Evolutionary conservation across 2,797 vertebrate genomes (phyloP).

Genomic region (Melanotaenia trifasciata): DNA sequence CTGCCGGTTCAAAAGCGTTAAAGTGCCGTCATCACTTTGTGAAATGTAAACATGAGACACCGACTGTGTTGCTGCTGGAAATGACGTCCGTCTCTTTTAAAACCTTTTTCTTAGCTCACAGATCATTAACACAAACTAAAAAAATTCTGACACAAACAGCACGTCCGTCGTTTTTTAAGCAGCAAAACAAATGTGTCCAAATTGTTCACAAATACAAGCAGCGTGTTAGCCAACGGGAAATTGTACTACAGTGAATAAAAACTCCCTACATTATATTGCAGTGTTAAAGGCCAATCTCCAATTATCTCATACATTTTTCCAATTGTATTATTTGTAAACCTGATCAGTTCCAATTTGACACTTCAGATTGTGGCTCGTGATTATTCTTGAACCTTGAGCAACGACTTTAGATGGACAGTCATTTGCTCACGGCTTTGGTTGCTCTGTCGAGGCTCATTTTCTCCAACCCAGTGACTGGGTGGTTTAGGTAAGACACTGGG

Average conservation of each 20-base stretch:
- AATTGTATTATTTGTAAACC: neutral
- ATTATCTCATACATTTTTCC: constrained; percentile 21
- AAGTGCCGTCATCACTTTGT: constrained; percentile 71
- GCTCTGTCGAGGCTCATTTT: constrained; percentile 71
- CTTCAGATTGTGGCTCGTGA: constrained; percentile 45
- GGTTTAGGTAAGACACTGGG: constrained; percentile 95
- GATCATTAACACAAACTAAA: constrained; percentile 8
- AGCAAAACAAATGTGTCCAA: constrained; percentile 9
- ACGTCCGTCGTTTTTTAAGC: constrained; percentile 25
- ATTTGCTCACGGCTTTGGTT: constrained; percentile 90
- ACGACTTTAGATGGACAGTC: constrained; percentile 91
- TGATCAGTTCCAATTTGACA: neutral
- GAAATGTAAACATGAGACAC: constrained; percentile 35
- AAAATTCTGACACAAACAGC: neutral
- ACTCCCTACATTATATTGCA: constrained; percentile 80
- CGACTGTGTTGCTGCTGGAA: constrained; percentile 30
- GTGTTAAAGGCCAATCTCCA: constrained; percentile 63
- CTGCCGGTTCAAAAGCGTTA: constrained; percentile 64
- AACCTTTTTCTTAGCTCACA: neutral
- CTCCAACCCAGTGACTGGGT: constrained; percentile 94
- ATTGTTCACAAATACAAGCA: constrained; percentile 42
- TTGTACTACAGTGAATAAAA: constrained; percentile 44
- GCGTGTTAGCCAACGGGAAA: constrained; percentile 36
- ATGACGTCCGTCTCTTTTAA: neutral
- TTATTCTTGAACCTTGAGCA: constrained; percentile 89